Base-by-base conservation (phyloP, 2,113 vertebrate genomes). In the Nanger granti region DNA sequence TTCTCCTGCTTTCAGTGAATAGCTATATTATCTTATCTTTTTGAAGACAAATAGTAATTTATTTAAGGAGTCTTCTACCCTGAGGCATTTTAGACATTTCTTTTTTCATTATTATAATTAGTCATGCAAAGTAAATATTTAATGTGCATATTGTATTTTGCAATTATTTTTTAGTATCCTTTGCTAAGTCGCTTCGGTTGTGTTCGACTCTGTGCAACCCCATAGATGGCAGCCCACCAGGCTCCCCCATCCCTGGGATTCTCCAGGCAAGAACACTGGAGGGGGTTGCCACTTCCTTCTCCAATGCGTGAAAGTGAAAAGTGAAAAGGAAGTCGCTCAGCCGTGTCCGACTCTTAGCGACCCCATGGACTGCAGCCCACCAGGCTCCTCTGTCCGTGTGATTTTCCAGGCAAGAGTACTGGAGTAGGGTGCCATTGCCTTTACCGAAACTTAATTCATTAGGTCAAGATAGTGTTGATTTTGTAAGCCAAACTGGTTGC, bases 21-120 rank as follows among this genome's bases (percentile, higher is more conserved):
- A 7, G 20, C 5, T 73, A 29, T 5, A 64, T 49, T 93, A 49
- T 49, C 96, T 96, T 96, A 37, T 93, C 37, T 84, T 94, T 94
- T 62, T 86, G 28, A 93, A 91, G 62, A 86, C n/a, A 37, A 55
- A 62, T 62, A 91, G 17, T n/a, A 13, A 52, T 59, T 97, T 87
- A 88, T 94, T 79, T 84, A 92, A 87, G 49, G 41, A 66, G 8
- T 54, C 29, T 2, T 47, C 52, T 95, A 64, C 18, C 76, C 26
- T 87, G 57, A 69, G 6, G 15, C 37, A 73, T 82, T 93, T 84
- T 82, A 82, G n/a, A 22, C 34, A 49, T 88, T 93, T 95, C 20
- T 85, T 94, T 91, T 96, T 84, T 92, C 54, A 83, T 95, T 49
- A 89, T 52, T 86, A 86, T 86, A 57, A 95, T 62, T 91, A 87